Conservation (phyloP, 2,888 invertebrate species). For the Amiota communis region DNA sequence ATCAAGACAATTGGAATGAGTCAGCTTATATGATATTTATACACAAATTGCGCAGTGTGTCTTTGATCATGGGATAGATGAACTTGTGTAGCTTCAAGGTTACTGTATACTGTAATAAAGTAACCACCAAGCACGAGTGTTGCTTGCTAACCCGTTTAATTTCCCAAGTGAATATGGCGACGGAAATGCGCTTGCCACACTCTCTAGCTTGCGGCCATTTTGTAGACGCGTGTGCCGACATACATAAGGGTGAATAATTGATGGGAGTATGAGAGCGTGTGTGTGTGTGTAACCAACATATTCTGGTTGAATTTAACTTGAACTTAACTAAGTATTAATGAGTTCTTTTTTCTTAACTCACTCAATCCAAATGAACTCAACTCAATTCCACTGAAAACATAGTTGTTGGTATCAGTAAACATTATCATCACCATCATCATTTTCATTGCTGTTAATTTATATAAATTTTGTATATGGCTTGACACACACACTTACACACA, state of each 20-base stretch:
- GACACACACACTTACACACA: not conserved
- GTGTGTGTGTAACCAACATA: too few relatives aligned
- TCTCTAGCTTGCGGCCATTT: constrained; percentile 13
- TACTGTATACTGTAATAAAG: too few relatives aligned
- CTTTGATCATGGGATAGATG: too few relatives aligned
- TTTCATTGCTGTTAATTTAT: constrained; percentile 15
- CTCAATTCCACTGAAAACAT: too few relatives aligned
- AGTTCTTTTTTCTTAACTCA: not conserved
- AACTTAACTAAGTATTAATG: constrained; percentile 17
- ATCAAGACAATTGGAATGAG: too few relatives aligned
- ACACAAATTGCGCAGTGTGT: not conserved
- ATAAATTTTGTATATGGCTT: constrained; percentile 15
- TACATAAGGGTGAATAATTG: constrained; percentile 16
- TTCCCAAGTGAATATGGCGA: constrained; percentile 10
- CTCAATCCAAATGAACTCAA: not conserved
- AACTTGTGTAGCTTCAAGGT: too few relatives aligned
- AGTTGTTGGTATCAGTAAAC: not conserved
- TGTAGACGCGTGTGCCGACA: not conserved
- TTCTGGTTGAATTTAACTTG: not conserved
- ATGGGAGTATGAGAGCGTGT: not conserved
- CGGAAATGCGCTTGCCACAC: constrained; percentile 19
- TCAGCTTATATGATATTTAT: not conserved
- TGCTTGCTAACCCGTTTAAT: not conserved
- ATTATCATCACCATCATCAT: not conserved
- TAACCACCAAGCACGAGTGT: too few relatives aligned